Conservation (phyloP, 2,888 invertebrate species). For the Thalpophila matura region DNA sequence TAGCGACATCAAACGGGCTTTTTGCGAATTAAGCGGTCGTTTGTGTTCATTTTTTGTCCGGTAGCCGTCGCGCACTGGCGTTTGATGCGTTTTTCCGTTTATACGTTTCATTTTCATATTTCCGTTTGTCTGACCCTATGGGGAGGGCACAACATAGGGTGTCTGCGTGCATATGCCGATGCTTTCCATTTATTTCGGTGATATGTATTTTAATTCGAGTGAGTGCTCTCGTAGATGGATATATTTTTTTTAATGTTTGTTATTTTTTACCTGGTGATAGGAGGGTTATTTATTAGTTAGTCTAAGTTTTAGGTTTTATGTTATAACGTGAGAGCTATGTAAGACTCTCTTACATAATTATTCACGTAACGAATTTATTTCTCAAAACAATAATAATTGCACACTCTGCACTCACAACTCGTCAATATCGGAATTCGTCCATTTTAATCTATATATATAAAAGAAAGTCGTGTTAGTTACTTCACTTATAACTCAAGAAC, state of each 20-base stretch:
- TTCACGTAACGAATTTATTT: background rate
- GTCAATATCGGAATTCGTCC: too few species aligned
- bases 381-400: slow-evolving; percentile 4
- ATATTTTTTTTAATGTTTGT: slow-evolving; percentile 27
- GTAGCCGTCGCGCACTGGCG: slow-evolving; percentile 79
- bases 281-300: background rate
- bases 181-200: slow-evolving; percentile 70
- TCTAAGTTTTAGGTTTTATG: slow-evolving; percentile 4
- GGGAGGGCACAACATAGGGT: slow-evolving; percentile 76
- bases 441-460: too few species aligned
- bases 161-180: slow-evolving; percentile 66
- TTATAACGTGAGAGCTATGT: background rate
- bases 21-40: slow-evolving; percentile 90
- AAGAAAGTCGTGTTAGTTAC: too few species aligned
- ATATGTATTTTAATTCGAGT: slow-evolving; percentile 82
- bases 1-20: slow-evolving; percentile 91
- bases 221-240: slow-evolving; percentile 75
- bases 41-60: slow-evolving; percentile 89
- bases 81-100: slow-evolving; percentile 89
- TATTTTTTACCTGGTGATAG: slow-evolving; percentile 13
- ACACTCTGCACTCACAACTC: too few species aligned
- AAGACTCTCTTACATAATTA: slow-evolving; percentile 2
- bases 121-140: slow-evolving; percentile 86
- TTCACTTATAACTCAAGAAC: too few species aligned
- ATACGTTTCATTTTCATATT: slow-evolving; percentile 90